Evolutionary conservation across 2,797 vertebrate genomes (phyloP).

Genomic region (Onychomys leucogaster): DNA sequence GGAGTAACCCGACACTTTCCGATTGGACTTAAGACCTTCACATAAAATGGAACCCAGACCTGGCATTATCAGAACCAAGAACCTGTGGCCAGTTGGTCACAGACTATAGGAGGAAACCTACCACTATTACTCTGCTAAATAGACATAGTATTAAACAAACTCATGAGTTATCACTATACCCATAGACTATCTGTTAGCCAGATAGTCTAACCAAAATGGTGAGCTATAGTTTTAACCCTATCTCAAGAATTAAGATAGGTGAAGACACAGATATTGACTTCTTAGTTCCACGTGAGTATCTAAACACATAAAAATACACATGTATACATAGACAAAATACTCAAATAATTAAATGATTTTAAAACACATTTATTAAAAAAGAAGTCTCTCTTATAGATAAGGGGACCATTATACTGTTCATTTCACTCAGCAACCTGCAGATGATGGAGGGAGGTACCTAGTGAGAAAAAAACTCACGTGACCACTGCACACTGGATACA

Average conservation of each 20-base stretch:
- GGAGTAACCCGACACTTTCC: background rate
- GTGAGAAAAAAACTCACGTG: background rate
- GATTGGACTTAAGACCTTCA: background rate
- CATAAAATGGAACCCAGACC: background rate
- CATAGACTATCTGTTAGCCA: background rate
- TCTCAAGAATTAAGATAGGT: background rate
- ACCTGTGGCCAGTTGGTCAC: background rate
- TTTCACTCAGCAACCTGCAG: background rate
- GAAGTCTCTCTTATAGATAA: background rate
- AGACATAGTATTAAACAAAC: background rate
- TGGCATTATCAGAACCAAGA: background rate
- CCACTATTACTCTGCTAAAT: background rate
- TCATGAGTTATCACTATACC: background rate
- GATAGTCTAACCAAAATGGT: no score
- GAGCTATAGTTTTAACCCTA: background rate
- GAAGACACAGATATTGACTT: background rate
- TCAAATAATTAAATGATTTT: background rate
- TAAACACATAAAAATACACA: background rate
- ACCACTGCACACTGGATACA: background rate
- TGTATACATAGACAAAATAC: background rate
- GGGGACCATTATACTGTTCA: background rate
- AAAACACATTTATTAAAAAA: background rate
- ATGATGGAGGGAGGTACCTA: background rate
- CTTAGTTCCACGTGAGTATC: background rate
- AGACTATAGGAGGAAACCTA: background rate